Percentiles rank a stretch among this genome's conserved stretches.
phyloP scores from a whole-genome alignment of 2,888 invertebrate genomes.

The Antheraea assamensis region DNA sequence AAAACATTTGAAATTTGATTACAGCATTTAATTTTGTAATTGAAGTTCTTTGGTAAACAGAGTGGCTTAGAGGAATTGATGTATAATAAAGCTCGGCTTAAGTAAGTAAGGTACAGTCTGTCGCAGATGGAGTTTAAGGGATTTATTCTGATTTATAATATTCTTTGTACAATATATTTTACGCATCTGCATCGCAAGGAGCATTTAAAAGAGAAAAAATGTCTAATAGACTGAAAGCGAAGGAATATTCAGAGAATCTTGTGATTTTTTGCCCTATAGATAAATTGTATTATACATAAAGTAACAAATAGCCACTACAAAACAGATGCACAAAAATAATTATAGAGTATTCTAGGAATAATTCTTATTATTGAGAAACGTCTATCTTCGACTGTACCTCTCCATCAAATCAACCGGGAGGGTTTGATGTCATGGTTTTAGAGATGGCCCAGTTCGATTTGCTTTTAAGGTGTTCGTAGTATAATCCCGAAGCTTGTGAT shows the following conservation, averaged over 20 bases:
- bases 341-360: background rate
- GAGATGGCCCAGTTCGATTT: constrained; percentile 16
- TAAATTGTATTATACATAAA: background rate
- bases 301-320: background rate
- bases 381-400: background rate
- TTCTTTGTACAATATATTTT: background rate
- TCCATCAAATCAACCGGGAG: constrained; percentile 12
- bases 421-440: constrained; percentile 15
- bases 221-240: background rate
- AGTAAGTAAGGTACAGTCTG: constrained; percentile 11
- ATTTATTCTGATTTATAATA: constrained; percentile 10
- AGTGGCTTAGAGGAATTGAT: constrained; percentile 9
- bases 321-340: background rate
- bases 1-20: constrained; percentile 14
- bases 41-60: constrained; percentile 13
- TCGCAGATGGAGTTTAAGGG: constrained; percentile 3
- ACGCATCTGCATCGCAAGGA: background rate
- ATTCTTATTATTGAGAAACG: background rate
- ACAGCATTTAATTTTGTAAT: constrained; percentile 10
- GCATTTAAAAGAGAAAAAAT: background rate
- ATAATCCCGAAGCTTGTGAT: constrained; percentile 13
- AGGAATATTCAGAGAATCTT: background rate
- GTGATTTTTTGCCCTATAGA: background rate
- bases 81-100: background rate
- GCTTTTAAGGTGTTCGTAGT: constrained; percentile 19